Evolutionary conservation across 2,888 invertebrate genomes (phyloP), one percentile per base, ranked within the genome.

Genomic region (Cryptocheilus praepositus): DNA sequence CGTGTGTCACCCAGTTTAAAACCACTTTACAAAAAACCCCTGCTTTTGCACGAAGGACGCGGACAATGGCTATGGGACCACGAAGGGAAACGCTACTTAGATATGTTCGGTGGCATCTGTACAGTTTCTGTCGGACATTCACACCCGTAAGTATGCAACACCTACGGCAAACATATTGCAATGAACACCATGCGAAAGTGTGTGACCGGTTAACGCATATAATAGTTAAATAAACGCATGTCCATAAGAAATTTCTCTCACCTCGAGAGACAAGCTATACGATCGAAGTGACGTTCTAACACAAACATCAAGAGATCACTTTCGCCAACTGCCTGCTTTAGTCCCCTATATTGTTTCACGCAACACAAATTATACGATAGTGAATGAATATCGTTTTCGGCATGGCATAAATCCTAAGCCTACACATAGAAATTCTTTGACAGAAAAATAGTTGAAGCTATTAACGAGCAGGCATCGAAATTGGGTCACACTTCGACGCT

Each of bases 81-180:
- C 74, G 91, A 92, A 61, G 97, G 97, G 3, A 93, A 92, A 73
- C 91, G 96, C 80, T 99, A 98, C 89, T 91, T 99, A 74, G 99
- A 99, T 88, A 93, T 99, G 91, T 97, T 98, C 86, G 98, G 94
- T 4, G 99, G 99, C 7, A 98, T 99, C 80, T 98, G 98, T 16
- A 99, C 99, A 0, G 96, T 99, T 46, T 97, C 97, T 61, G 97
- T 98, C 1, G 98, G 98, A 21, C 99, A 99, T 88, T 97, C 97
- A 86, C 99, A 99, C 90, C 98, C 98, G 97, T 98, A 91, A 94
- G 95, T 92, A 19, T 3, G 55, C 36, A 19, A 21, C 51, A 44
- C 44, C 36, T 5, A 25, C 2, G 25, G 25, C 25, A 25, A 25
- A 25, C 25, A 25, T 3, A 25, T 5, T 2, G 5, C 2, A 25